Percentiles rank a stretch among this genome's conserved stretches.
Conservation (phyloP, 2,888 invertebrate genomes). For the Drosophila helvetica region DNA sequence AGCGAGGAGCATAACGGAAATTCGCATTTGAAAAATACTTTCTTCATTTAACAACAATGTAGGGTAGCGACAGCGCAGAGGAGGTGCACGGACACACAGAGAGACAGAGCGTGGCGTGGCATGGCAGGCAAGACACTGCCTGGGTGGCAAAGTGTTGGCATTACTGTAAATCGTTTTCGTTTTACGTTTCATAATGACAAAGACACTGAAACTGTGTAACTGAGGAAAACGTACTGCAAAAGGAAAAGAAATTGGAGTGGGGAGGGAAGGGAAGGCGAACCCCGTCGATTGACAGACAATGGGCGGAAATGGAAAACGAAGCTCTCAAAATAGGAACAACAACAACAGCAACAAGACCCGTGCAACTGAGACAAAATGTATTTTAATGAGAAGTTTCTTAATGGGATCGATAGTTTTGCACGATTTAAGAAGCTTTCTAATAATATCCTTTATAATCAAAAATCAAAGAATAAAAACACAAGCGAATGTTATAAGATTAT, state of each 20-base stretch:
- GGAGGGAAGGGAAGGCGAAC: conserved; percentile 7
- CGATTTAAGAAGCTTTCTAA: not conserved
- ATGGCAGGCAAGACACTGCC: conserved; percentile 24
- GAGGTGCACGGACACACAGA: conserved; percentile 11
- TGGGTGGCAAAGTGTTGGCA: conserved; percentile 77
- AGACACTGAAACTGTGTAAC: conserved; percentile 40
- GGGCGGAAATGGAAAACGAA: conserved; percentile 43
- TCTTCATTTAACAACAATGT: conserved; percentile 80
- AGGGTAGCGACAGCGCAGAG: conserved; percentile 30
- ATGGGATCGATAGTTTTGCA: conserved; percentile 28
- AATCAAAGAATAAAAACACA: conserved; percentile 12
- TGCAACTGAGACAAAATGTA: conserved; percentile 12
- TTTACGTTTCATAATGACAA: conserved; percentile 79
- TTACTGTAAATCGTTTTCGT: conserved; percentile 80
- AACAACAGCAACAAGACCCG: conserved; percentile 3
- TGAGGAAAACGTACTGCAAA: not conserved
- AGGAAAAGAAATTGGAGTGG: not conserved
- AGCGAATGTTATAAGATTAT: not conserved
- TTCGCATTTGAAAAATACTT: conserved; percentile 79
- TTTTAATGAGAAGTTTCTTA: conserved; percentile 28
- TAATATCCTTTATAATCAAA: too few relatives aligned
- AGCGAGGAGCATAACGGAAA: conserved; percentile 78
- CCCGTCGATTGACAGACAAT: conserved; percentile 57
- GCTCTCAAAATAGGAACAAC: conserved; percentile 11
- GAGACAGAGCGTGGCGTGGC: not conserved